Percentiles rank a stretch among this genome's conserved stretches.
Conservation (phyloP, 2,888 invertebrate species). For the Cancer borealis region DNA sequence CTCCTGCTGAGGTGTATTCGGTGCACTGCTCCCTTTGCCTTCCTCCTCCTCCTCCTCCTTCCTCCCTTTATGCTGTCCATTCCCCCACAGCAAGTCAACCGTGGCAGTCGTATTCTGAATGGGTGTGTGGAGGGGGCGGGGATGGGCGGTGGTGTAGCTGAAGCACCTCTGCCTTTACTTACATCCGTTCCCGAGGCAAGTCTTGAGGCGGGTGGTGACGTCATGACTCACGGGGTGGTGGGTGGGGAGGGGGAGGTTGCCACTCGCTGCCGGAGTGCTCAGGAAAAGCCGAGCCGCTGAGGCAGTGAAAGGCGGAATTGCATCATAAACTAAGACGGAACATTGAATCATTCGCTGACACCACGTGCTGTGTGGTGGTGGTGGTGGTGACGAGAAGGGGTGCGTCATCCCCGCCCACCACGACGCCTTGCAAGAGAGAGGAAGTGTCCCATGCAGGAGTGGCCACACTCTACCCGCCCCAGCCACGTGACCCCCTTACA, state of each 20-base stretch:
- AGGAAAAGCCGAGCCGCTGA: background rate
- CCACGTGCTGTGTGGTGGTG: background rate
- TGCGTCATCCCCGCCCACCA: background rate
- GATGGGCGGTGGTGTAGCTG: background rate
- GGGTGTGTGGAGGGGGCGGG: background rate
- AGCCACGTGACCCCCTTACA: background rate
- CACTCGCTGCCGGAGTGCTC: background rate
- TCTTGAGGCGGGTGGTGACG: background rate
- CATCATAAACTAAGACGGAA: background rate
- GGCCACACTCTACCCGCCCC: background rate
- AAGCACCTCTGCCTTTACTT: background rate
- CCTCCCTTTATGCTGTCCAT: background rate
- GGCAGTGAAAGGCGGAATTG: background rate
- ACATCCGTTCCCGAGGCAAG: background rate
- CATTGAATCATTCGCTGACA: background rate
- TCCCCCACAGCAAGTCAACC: background rate
- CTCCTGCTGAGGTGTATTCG: no score
- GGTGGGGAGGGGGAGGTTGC: background rate
- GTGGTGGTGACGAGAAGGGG: background rate
- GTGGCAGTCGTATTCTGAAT: background rate
- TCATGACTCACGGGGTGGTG: background rate
- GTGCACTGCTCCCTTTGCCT: no score
- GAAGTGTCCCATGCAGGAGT: conserved; percentile 6
- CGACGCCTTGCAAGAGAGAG: conserved; percentile 8
- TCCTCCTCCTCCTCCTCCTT: background rate